Conservation (phyloP, 2,888 invertebrate species). For the Antitype chi region DNA sequence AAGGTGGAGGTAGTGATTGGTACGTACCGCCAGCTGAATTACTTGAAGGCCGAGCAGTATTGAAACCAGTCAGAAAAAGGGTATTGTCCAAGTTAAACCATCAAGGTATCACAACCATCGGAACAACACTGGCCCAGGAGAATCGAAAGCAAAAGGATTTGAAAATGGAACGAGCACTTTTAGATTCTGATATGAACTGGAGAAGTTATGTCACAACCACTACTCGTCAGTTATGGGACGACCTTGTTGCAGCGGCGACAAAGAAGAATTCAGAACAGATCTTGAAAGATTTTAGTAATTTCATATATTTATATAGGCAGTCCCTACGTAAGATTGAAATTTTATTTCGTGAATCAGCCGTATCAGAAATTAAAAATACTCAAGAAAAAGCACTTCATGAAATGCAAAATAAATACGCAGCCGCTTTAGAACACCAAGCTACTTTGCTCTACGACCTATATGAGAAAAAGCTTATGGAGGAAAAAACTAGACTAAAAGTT, state of each 20-base stretch:
- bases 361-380: slow-evolving; percentile 75
- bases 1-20: slow-evolving; percentile 85
- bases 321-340: slow-evolving; percentile 78
- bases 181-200: slow-evolving; percentile 78
- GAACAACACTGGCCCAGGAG: slow-evolving; percentile 71
- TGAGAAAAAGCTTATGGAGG: slow-evolving; percentile 71
- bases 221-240: slow-evolving; percentile 71
- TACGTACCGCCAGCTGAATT: slow-evolving; percentile 81
- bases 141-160: slow-evolving; percentile 73
- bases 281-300: slow-evolving; percentile 75
- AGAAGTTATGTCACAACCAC: slow-evolving; percentile 69
- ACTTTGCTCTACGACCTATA: slow-evolving; percentile 78
- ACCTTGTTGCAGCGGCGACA: slow-evolving; percentile 68
- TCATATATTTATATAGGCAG: slow-evolving; percentile 74
- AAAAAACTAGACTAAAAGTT: slow-evolving; percentile 75
- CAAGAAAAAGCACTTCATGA: slow-evolving; percentile 71
- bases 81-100: slow-evolving; percentile 76
- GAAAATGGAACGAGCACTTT: slow-evolving; percentile 72
- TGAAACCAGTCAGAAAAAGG: slow-evolving; percentile 79
- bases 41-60: slow-evolving; percentile 76
- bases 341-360: slow-evolving; percentile 76
- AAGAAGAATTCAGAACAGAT: slow-evolving; percentile 76
- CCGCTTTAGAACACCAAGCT: slow-evolving; percentile 78
- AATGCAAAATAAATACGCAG: slow-evolving; percentile 77
- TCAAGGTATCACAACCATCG: slow-evolving; percentile 76